Percentiles rank a stretch among this genome's conserved stretches.
phyloP scores from a whole-genome alignment of 2,113 vertebrate species.

The Vulpes ferrilata region DNA sequence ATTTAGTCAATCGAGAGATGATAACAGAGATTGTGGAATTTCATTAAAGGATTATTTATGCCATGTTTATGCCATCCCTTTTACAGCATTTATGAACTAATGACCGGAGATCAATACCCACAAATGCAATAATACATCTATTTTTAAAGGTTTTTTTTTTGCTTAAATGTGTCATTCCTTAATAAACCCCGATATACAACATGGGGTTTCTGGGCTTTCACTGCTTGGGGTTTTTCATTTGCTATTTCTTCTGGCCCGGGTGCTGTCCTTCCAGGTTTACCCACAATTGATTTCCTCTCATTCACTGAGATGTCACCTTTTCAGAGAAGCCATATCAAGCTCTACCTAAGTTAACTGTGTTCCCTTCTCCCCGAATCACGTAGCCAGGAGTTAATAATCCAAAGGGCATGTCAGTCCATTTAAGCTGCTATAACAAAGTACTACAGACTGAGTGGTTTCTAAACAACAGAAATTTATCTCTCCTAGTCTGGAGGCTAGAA shows the following conservation, averaged over 20 bases:
- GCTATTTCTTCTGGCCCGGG: neutral
- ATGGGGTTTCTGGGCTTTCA: neutral
- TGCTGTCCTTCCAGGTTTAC: neutral
- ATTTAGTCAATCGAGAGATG: neutral
- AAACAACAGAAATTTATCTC: neutral
- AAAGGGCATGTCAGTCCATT: neutral
- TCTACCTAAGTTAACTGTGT: neutral
- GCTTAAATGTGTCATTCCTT: neutral
- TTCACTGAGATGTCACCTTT: neutral
- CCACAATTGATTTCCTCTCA: neutral
- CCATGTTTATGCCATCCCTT: neutral
- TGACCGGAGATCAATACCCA: neutral
- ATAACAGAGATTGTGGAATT: neutral
- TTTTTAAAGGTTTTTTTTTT: neutral
- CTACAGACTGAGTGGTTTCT: neutral
- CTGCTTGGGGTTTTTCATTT: neutral
- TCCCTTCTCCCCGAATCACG: neutral
- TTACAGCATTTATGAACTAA: neutral
- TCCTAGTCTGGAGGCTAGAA: neutral
- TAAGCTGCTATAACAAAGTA: neutral
- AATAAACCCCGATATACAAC: neutral
- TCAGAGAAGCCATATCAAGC: neutral
- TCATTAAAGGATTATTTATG: conserved; percentile 34
- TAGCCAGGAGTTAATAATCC: neutral
- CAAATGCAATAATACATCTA: neutral